phyloP scores from a whole-genome alignment of 2,113 vertebrate species.

The Albula goreensis region DNA sequence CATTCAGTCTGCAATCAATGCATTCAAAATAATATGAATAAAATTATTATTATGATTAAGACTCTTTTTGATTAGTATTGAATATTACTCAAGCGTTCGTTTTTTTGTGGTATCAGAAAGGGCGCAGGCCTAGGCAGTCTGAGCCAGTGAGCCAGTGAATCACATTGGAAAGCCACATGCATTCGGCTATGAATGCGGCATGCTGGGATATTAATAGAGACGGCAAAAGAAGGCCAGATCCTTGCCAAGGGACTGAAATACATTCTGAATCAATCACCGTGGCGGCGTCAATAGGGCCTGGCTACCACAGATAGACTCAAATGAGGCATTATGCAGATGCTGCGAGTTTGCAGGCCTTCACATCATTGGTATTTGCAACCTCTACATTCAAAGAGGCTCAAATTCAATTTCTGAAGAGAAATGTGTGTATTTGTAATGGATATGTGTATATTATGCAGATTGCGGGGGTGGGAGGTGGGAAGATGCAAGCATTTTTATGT shows the following conservation, averaged over 20 bases:
- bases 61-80: not conserved
- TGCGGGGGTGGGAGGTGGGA: not conserved
- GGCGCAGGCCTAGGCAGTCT: not conserved
- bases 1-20: not conserved
- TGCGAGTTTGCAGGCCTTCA: slow-evolving; percentile 37
- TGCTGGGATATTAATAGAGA: slow-evolving; percentile 28
- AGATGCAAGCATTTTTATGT: not conserved
- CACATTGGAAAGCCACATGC: not conserved
- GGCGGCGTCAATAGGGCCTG: slow-evolving; percentile 1
- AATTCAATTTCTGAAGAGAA: slow-evolving; percentile 46
- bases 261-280: slow-evolving; percentile 17
- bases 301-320: slow-evolving; percentile 29
- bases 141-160: not conserved
- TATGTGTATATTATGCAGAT: slow-evolving; percentile 3
- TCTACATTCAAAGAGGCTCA: slow-evolving; percentile 42
- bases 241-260: not conserved
- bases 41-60: not conserved
- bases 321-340: slow-evolving; percentile 36
- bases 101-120: not conserved
- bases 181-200: slow-evolving; percentile 21
- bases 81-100: not conserved
- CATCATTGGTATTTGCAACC: slow-evolving; percentile 45
- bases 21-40: not conserved
- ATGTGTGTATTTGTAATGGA: slow-evolving; percentile 34
- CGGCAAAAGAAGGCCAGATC: not conserved